These are phyloP conservation scores for Pipistrellus kuhlii DNA, from an alignment of 2,797 vertebrate species.

Conservation along the genomic window DNA sequence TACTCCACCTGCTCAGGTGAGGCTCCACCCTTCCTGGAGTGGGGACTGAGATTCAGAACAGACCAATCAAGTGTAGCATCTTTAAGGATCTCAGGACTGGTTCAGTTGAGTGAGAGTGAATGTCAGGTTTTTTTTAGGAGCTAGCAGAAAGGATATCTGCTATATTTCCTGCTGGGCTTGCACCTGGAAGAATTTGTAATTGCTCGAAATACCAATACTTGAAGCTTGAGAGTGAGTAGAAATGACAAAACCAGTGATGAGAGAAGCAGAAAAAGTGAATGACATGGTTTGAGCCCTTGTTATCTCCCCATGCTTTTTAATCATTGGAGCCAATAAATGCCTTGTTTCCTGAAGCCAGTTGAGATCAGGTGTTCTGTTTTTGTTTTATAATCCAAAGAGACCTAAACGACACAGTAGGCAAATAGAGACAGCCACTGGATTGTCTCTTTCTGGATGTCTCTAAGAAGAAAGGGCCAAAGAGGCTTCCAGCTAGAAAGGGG, in stretches of 20 bases:
- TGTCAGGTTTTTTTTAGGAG: not conserved
- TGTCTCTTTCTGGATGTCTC: slow-evolving; percentile 48
- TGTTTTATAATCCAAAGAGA: not conserved
- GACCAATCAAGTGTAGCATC: not conserved
- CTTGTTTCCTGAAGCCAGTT: not conserved
- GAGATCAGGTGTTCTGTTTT: slow-evolving; percentile 27
- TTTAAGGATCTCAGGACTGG: not conserved
- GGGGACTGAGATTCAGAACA: not conserved
- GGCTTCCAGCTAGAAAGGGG: not conserved
- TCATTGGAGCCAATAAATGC: not conserved
- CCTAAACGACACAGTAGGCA: slow-evolving; percentile 48
- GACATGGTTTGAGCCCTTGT: not conserved
- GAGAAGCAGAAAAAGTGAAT: not conserved
- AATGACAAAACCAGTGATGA: not conserved
- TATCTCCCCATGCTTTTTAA: not conserved
- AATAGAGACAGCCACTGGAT: not conserved
- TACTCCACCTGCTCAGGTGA: not conserved
- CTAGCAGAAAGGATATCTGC: not conserved
- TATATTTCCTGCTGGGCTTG: not conserved
- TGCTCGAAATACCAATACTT: not conserved
- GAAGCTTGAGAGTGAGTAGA: not conserved
- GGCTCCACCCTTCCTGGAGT: not conserved
- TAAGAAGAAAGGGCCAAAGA: not conserved
- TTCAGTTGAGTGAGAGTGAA: not conserved
- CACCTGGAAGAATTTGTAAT: not conserved